Base-by-base conservation (phyloP, 2,888 invertebrate genomes). In the Bursaphelenchus okinawaensis region DNA sequence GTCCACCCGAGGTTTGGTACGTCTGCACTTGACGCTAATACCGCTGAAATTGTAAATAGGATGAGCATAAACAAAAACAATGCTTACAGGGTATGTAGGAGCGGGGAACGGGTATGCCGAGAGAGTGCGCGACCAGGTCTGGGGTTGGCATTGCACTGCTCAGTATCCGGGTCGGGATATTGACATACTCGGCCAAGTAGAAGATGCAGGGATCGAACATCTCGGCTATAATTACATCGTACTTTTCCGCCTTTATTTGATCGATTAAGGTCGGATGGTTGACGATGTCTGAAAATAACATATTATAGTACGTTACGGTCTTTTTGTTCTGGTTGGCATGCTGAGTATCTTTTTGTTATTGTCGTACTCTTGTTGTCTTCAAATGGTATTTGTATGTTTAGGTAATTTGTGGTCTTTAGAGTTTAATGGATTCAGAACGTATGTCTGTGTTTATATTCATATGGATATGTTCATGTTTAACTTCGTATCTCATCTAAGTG, bases 161-260 rank as follows among this genome's bases (percentile, higher is more conserved):
- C 19, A 64, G 52, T 9, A 64, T 60, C 23, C 54, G 51, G 1
- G 29, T 52, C 4, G 9, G 51, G 8, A 64, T 61, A 8, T 52
- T 16, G 2, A 64, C 8, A 20, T 31, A 40, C 19, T 64, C 63
- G 28, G 62, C 29, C 24, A 60, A 28, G 12, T 50, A 63, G 20
- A 65, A 64, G 9, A 26, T 8, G 50, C 65, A 65, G 9, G 54
- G 65, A 19, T 54, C 65, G 55, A 50, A 63, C 24, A 54, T 52
- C 52, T 63, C 65, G 16, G 55, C 65, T 16, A 65, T 55, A 4
- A 52, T 29, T 6, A 65, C 55, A 50, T 65, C 65, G 55, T 65
- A 65, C 9, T 54, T 63, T n/a, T 52, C 56, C 9, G 20, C 12
- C 12, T 24, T 22, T 28, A 65, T n/a, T 12, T 52, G 16, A 1